A percentile compares a stretch with the other conserved stretches of the same genome.
phyloP scores from a whole-genome alignment of 2,797 vertebrate species.

The Onychomys leucogaster region DNA sequence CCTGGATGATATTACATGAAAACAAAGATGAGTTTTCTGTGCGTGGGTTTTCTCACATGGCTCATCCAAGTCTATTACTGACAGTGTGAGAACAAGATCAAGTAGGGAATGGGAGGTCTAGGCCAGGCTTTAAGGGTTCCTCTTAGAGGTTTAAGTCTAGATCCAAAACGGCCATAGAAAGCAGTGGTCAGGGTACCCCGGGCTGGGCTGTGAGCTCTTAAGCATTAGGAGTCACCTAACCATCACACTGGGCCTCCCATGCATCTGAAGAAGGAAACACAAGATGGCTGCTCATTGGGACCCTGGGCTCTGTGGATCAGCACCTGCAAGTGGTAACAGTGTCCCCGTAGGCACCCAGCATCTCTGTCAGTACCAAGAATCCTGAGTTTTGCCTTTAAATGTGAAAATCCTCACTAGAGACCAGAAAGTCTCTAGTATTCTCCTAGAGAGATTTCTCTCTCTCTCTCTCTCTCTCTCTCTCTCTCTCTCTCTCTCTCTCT shows the following conservation, averaged over 20 bases:
- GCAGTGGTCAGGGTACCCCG: fast-evolving
- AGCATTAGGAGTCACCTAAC: too few species aligned
- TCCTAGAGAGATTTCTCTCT: background rate
- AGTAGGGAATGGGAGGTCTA: background rate
- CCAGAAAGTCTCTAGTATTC: background rate
- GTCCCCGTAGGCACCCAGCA: background rate
- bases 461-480: too few species aligned
- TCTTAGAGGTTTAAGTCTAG: background rate
- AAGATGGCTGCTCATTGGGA: fast-evolving
- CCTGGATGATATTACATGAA: background rate
- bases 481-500: too few species aligned
- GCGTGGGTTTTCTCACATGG: background rate
- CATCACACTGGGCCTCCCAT: background rate
- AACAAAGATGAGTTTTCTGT: background rate
- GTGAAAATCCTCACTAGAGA: too few species aligned
- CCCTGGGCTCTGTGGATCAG: background rate
- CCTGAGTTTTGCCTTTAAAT: background rate
- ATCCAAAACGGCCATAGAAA: background rate
- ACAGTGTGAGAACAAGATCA: fast-evolving
- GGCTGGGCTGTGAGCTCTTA: background rate
- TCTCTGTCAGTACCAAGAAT: background rate
- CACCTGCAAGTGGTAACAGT: background rate
- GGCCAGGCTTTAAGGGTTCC: fast-evolving
- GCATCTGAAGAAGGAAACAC: background rate
- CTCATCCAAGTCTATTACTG: background rate